These are phyloP conservation scores for Drosophila guanche DNA, from an alignment of 1,140 invertebrate genomes.

Conservation along the genomic window DNA sequence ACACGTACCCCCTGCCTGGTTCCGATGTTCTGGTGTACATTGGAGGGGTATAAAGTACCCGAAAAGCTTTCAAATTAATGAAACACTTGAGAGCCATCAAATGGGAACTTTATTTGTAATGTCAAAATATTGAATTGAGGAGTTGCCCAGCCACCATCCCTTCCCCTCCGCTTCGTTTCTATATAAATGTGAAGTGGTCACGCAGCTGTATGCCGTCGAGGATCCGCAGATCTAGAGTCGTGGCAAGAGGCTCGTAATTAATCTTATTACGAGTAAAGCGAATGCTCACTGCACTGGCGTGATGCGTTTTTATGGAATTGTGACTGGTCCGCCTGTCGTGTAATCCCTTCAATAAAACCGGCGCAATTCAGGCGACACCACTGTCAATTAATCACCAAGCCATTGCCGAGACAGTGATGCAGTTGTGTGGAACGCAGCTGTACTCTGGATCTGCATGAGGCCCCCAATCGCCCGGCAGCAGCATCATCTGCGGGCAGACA, in stretches of 20 bases:
- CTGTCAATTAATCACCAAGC: constrained; percentile 71
- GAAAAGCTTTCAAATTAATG: constrained; percentile 66
- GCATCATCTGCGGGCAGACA: constrained; percentile 23
- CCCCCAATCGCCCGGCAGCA: constrained; percentile 6
- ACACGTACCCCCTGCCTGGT: background rate
- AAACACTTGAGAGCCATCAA: constrained; percentile 50
- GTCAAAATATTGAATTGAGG: constrained; percentile 62
- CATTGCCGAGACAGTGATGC: constrained; percentile 14
- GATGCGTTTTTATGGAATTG: constrained; percentile 49
- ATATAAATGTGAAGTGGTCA: constrained; percentile 40
- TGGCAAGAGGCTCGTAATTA: constrained; percentile 65
- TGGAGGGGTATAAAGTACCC: constrained; percentile 18
- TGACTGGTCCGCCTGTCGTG: constrained; percentile 36
- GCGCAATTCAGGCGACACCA: constrained; percentile 68
- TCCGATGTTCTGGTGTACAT: background rate
- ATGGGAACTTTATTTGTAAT: constrained; percentile 42
- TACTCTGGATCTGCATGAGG: constrained; percentile 16
- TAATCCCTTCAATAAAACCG: constrained; percentile 78
- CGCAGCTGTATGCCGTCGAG: constrained; percentile 21
- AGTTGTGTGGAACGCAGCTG: background rate
- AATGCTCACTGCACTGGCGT: constrained; percentile 18
- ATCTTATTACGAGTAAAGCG: constrained; percentile 56
- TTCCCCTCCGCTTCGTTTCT: no score
- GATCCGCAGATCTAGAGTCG: constrained; percentile 7
- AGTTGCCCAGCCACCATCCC: background rate